phyloP scores from a whole-genome alignment of 2,797 vertebrate species.

The Etheostoma nigrum region DNA sequence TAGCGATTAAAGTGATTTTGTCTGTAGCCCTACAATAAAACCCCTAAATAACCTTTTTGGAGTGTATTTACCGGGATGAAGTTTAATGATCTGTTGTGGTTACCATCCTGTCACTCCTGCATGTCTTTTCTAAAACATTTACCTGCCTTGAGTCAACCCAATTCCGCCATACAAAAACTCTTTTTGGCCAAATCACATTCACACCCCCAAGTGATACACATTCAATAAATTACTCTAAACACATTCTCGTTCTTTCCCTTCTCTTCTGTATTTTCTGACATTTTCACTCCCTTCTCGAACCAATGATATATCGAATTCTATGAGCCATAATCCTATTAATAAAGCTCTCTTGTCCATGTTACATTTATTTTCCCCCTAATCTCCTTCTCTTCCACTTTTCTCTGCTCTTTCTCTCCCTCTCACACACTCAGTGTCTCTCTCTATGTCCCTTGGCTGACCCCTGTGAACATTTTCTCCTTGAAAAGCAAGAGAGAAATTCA shows the following conservation, averaged over 20 bases:
- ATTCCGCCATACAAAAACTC: constrained; percentile 29
- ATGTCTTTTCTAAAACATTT: constrained; percentile 31
- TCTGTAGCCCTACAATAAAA: constrained; percentile 39
- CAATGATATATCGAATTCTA: constrained; percentile 87
- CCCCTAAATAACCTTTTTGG: constrained; percentile 50
- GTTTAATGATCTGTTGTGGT: constrained; percentile 48
- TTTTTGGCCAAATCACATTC: constrained; percentile 51
- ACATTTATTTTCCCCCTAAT: constrained; percentile 93
- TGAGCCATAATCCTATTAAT: constrained; percentile 95
- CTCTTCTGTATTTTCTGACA: constrained; percentile 70
- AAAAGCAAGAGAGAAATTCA: constrained; percentile 82
- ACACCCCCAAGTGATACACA: constrained; percentile 54
- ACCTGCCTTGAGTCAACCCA: constrained; percentile 23
- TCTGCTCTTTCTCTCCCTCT: constrained; percentile 64
- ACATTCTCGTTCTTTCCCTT: constrained; percentile 71
- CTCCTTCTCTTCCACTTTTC: constrained; percentile 85
- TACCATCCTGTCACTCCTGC: constrained; percentile 22
- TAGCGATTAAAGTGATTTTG: constrained; percentile 64
- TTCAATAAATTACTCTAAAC: constrained; percentile 79
- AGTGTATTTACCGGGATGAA: constrained; percentile 47
- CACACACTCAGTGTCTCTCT: constrained; percentile 69
- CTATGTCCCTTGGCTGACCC: constrained; percentile 90
- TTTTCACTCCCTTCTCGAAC: constrained; percentile 77
- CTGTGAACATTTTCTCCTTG: constrained; percentile 86
- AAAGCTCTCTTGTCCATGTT: constrained; percentile 90